Evolutionary conservation across 2,888 invertebrate genomes (phyloP).

Genomic region (Yponomeuta plumbellus): DNA sequence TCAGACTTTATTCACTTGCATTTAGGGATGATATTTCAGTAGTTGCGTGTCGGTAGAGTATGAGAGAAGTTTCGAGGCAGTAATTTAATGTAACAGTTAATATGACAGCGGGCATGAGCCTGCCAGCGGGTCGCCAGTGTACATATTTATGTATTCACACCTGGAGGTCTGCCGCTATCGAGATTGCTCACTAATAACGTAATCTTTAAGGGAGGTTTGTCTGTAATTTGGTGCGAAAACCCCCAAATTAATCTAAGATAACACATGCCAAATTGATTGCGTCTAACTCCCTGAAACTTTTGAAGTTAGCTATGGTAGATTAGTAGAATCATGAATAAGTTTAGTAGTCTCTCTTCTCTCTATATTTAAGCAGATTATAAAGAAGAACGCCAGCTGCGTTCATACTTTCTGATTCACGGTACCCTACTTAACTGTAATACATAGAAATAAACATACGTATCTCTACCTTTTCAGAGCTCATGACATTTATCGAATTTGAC

Average conservation of each 20-base stretch:
- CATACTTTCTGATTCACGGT: too few relatives aligned
- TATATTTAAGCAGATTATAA: too few relatives aligned
- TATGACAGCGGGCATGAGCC: slow-evolving; percentile 74
- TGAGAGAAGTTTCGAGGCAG: slow-evolving; percentile 29
- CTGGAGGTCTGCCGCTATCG: slow-evolving; percentile 64
- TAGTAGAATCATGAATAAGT: too few relatives aligned
- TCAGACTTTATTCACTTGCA: background rate
- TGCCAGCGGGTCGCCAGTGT: slow-evolving; percentile 71
- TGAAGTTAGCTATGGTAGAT: too few relatives aligned
- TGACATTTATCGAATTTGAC: too few relatives aligned
- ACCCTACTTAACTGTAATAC: too few relatives aligned
- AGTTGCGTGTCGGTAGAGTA: background rate
- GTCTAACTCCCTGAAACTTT: background rate
- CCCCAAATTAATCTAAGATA: background rate
- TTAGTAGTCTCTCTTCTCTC: too few relatives aligned
- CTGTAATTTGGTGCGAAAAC: background rate
- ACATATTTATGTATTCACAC: slow-evolving; percentile 75
- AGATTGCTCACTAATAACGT: slow-evolving; percentile 28
- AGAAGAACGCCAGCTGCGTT: too few relatives aligned
- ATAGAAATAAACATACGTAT: too few relatives aligned
- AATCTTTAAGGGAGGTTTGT: background rate
- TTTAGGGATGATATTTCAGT: background rate
- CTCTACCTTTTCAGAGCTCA: too few relatives aligned
- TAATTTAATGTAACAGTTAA: slow-evolving; percentile 77
- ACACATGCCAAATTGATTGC: background rate